These are phyloP conservation scores for Phoenicopterus ruber DNA, from an alignment of 2,113 vertebrate species.

Conservation along the genomic window DNA sequence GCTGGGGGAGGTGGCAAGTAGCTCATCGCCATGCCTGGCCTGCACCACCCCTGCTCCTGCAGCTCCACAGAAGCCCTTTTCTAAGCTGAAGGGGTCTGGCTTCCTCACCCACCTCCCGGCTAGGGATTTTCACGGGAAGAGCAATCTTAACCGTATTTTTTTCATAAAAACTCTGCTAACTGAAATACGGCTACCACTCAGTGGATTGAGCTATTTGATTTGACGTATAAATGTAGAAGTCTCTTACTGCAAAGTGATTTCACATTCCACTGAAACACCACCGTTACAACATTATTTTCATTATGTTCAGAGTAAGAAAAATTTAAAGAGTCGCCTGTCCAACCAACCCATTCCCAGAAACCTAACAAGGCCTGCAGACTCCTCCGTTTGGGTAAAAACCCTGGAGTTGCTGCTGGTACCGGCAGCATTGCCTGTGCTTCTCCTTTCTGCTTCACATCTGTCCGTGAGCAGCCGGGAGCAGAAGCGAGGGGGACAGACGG, in stretches of 20 bases:
- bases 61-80: neutral
- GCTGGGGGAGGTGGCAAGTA: accelerated
- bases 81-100: neutral
- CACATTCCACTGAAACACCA: neutral
- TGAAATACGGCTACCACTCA: neutral
- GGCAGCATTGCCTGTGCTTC: neutral
- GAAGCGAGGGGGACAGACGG: accelerated
- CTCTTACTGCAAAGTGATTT: neutral
- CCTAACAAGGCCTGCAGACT: neutral
- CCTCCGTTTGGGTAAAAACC: neutral
- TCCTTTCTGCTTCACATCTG: neutral
- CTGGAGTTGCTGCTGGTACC: neutral
- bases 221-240: neutral
- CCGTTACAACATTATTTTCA: neutral
- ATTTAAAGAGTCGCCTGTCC: neutral
- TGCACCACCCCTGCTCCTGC: neutral
- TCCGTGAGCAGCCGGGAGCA: accelerated
- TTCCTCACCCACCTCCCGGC: neutral
- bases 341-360: neutral
- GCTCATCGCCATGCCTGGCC: neutral
- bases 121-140: neutral
- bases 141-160: neutral
- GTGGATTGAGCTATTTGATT: neutral
- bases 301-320: neutral
- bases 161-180: neutral